Conservation (phyloP, 2,888 invertebrate species). For the Mongoloraphidia duomilia region DNA sequence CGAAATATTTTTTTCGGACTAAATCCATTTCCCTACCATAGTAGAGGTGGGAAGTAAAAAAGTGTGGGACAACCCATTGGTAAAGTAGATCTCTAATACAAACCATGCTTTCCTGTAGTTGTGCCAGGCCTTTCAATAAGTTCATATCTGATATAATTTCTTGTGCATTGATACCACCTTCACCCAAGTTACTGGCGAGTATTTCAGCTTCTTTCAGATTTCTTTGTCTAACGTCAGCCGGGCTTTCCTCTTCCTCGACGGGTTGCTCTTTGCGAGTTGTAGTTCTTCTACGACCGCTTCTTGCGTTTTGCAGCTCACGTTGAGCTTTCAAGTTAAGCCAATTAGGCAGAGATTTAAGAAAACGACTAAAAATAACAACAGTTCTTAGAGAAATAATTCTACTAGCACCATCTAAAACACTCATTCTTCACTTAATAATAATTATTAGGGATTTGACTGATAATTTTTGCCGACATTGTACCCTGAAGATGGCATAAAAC, state of each 20-base stretch:
- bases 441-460: too few species aligned
- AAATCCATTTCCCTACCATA: too few species aligned
- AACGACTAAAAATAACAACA: not conserved
- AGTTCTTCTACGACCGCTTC: constrained; percentile 21
- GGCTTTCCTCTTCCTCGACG: constrained; percentile 60
- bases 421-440: too few species aligned
- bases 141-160: constrained; percentile 79
- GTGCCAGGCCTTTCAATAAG: constrained; percentile 70
- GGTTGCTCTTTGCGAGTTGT: constrained; percentile 33
- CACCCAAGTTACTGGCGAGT: constrained; percentile 79
- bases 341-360: constrained; percentile 57
- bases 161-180: constrained; percentile 66
- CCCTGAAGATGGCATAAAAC: too few species aligned
- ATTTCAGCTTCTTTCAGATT: constrained; percentile 86
- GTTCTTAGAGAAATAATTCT: not conserved
- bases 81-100: constrained; percentile 14
- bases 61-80: too few species aligned
- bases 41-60: too few species aligned
- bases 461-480: too few species aligned
- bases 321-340: constrained; percentile 51
- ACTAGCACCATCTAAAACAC: not conserved
- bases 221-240: constrained; percentile 60
- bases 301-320: constrained; percentile 27
- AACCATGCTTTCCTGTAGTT: constrained; percentile 84
- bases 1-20: too few species aligned